Conservation (phyloP, 2,113 vertebrate species). For the Gulo gulo region DNA sequence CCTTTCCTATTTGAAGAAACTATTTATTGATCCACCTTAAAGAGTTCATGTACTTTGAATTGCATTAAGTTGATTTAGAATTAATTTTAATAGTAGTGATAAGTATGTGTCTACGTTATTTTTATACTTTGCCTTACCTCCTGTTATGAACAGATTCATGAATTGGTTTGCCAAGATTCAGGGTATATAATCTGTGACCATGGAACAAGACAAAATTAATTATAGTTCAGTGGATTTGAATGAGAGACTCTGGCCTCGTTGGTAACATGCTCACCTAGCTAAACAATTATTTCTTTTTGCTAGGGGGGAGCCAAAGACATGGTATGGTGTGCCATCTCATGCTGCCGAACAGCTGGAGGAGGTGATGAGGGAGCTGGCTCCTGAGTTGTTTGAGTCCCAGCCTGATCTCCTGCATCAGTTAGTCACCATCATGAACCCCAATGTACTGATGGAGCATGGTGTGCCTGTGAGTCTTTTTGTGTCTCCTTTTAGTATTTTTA, state of each 20-base stretch:
- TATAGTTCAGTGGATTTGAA: background rate
- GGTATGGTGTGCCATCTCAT: constrained; percentile 97
- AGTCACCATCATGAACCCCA: constrained; percentile 99
- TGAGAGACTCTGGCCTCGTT: background rate
- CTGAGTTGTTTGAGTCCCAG: constrained; percentile 97
- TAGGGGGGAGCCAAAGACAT: constrained; percentile 98
- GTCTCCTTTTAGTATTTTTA: constrained; percentile 39
- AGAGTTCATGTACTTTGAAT: background rate
- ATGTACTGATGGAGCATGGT: constrained; percentile 97
- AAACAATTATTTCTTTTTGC: constrained; percentile 53
- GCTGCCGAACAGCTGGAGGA: constrained; percentile 96
- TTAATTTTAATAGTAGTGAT: background rate
- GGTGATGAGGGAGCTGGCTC: constrained; percentile 97
- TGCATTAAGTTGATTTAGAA: background rate
- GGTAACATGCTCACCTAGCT: background rate
- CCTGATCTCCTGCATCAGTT: constrained; percentile 97
- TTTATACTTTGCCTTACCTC: background rate
- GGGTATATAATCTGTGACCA: background rate
- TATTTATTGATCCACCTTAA: background rate
- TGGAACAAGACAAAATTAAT: background rate
- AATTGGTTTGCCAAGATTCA: background rate
- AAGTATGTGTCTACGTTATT: background rate
- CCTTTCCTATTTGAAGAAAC: background rate
- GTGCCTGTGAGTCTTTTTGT: constrained; percentile 90
- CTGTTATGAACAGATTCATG: background rate